These are phyloP conservation scores for Oncorhynchus gorbuscha DNA, from an alignment of 2,113 vertebrate genomes.

Conservation along the genomic window DNA sequence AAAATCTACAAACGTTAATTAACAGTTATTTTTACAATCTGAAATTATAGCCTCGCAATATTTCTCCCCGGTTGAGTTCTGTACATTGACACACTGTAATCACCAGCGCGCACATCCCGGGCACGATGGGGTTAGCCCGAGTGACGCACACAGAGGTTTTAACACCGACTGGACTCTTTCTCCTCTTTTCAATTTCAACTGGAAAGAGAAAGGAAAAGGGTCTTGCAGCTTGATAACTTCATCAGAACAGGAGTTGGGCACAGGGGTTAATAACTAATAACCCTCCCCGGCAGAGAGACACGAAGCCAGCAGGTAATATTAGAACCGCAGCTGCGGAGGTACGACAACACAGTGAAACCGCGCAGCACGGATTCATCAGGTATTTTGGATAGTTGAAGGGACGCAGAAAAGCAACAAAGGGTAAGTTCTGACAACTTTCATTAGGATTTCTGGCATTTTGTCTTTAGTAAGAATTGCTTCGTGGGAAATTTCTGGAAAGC, in stretches of 20 bases:
- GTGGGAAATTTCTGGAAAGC: too few species aligned
- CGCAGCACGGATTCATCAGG: constrained; percentile 11
- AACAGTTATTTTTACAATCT: constrained; percentile 43
- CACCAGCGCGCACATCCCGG: not conserved
- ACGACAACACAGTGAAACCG: not conserved
- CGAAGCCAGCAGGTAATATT: not conserved
- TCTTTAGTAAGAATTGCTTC: too few species aligned
- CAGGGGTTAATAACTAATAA: constrained; percentile 12
- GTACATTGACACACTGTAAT: constrained; percentile 21
- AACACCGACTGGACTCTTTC: constrained; percentile 30
- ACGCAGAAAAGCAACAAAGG: not conserved
- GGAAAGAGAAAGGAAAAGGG: constrained; percentile 11
- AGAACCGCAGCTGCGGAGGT: not conserved
- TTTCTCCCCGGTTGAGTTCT: not conserved
- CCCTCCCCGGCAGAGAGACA: not conserved
- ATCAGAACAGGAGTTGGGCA: constrained; percentile 34
- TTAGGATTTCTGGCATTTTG: too few species aligned
- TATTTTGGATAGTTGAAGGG: constrained; percentile 1
- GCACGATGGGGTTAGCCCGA: constrained; percentile 38
- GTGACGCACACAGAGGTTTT: constrained; percentile 25
- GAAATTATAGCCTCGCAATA: constrained; percentile 45
- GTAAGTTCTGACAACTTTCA: not conserved
- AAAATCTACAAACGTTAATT: constrained; percentile 33
- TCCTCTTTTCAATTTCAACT: constrained; percentile 35
- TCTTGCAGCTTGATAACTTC: constrained; percentile 11